These are phyloP conservation scores for Saturnia pavonia DNA, from an alignment of 2,888 invertebrate genomes.

Conservation along the genomic window DNA sequence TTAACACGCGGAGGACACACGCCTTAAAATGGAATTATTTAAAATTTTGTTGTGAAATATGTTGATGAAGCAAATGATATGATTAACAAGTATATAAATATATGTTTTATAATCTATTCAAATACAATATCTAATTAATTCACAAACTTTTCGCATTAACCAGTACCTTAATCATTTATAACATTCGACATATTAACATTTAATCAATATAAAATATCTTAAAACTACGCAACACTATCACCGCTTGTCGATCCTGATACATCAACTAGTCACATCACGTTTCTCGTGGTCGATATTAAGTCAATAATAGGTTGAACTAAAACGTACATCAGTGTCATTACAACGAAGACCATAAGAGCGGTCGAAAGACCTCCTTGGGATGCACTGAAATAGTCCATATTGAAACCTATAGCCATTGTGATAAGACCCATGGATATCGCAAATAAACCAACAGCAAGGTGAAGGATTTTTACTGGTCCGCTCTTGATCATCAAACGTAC, in stretches of 20 bases:
- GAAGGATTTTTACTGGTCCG: slow-evolving; percentile 74
- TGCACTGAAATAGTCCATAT: slow-evolving; percentile 61
- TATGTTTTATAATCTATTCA: slow-evolving; percentile 4
- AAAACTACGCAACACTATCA: slow-evolving; percentile 56
- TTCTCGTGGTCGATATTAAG: slow-evolving; percentile 59
- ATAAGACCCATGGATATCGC: slow-evolving; percentile 78
- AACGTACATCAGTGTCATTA: slow-evolving; percentile 57
- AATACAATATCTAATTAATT: neutral
- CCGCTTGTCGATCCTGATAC: slow-evolving; percentile 50
- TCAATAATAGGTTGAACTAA: slow-evolving; percentile 66
- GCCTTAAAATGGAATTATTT: no score
- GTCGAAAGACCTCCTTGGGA: slow-evolving; percentile 55
- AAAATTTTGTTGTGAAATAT: neutral
- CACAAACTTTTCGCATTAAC: neutral
- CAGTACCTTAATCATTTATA: neutral
- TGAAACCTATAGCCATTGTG: slow-evolving; percentile 67
- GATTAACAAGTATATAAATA: slow-evolving; percentile 14
- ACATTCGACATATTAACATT: neutral
- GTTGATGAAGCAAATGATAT: neutral
- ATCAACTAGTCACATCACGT: slow-evolving; percentile 59
- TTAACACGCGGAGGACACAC: no score
- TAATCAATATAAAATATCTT: slow-evolving; percentile 12
- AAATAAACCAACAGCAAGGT: slow-evolving; percentile 76
- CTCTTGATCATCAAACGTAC: slow-evolving; percentile 73
- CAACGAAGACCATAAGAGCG: slow-evolving; percentile 62